phyloP scores from a whole-genome alignment of 2,888 invertebrate genomes.

The Andrena praecox region DNA sequence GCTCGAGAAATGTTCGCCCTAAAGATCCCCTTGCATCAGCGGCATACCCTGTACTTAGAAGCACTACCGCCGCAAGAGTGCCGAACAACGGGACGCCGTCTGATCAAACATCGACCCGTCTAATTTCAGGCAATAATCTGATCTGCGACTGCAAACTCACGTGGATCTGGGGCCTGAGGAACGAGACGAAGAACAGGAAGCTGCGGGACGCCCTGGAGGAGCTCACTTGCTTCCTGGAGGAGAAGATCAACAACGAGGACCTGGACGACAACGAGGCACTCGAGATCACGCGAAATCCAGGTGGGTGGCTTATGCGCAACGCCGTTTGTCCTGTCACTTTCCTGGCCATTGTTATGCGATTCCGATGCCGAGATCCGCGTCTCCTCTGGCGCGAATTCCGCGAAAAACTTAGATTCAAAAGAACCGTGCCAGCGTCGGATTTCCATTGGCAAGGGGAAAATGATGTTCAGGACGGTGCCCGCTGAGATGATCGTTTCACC shows the following conservation, averaged over 20 bases:
- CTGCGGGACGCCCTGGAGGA: slow-evolving; percentile 90
- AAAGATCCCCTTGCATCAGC: background rate
- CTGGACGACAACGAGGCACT: slow-evolving; percentile 78
- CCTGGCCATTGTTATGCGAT: slow-evolving; percentile 14
- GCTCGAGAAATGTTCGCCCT: background rate
- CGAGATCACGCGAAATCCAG: slow-evolving; percentile 78
- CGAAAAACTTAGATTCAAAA: background rate
- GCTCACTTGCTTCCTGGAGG: slow-evolving; percentile 90
- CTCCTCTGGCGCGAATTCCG: background rate
- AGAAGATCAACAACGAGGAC: slow-evolving; percentile 75
- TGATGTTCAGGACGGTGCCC: background rate
- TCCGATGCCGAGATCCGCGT: background rate
- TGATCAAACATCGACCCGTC: slow-evolving; percentile 24
- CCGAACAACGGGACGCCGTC: background rate
- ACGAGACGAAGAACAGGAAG: slow-evolving; percentile 90
- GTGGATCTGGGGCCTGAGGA: slow-evolving; percentile 91
- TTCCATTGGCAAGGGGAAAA: background rate
- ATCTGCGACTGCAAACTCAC: slow-evolving; percentile 93
- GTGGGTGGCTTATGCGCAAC: slow-evolving; percentile 65
- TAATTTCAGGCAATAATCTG: slow-evolving; percentile 91
- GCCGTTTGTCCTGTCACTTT: background rate
- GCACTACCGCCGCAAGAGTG: too few relatives aligned
- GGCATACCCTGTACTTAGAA: too few relatives aligned
- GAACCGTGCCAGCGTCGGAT: background rate
- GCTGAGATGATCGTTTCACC: background rate